phyloP scores from a whole-genome alignment of 2,888 invertebrate genomes.

The Oscheius myriophilus region DNA sequence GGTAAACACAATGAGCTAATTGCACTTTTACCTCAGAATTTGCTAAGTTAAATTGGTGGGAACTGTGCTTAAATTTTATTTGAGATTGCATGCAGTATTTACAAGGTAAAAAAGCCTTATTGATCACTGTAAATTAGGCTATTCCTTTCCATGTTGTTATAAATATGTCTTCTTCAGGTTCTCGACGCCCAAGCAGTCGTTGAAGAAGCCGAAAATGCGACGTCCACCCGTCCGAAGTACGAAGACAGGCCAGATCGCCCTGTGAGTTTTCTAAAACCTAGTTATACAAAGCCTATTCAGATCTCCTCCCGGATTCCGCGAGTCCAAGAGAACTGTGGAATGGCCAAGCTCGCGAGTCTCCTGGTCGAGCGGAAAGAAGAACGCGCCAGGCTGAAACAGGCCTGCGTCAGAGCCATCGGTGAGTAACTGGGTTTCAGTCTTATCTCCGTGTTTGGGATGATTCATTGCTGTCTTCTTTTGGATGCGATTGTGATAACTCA shows the following conservation, averaged over 20 bases:
- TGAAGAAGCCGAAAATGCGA: conserved; percentile 5
- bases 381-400: conserved; percentile 35
- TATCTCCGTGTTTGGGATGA: too few species aligned
- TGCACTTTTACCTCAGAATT: too few species aligned
- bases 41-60: too few species aligned
- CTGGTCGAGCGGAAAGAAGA: not conserved
- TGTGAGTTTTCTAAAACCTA: not conserved
- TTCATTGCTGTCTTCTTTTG: too few species aligned
- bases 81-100: too few species aligned
- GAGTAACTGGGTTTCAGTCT: not conserved
- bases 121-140: too few species aligned
- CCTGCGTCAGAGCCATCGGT: conserved; percentile 44
- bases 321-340: conserved; percentile 1
- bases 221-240: not conserved
- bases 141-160: too few species aligned
- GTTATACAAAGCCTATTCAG: conserved; percentile 8
- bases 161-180: conserved; percentile 8
- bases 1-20: too few species aligned
- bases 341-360: not conserved
- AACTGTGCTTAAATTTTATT: too few species aligned
- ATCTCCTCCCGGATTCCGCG: conserved; percentile 13
- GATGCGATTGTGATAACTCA: too few species aligned
- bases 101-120: too few species aligned
- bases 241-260: conserved; percentile 23
- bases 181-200: conserved; percentile 25